phyloP scores from a whole-genome alignment of 2,888 invertebrate genomes.

The Cecidostiba fungosa region DNA sequence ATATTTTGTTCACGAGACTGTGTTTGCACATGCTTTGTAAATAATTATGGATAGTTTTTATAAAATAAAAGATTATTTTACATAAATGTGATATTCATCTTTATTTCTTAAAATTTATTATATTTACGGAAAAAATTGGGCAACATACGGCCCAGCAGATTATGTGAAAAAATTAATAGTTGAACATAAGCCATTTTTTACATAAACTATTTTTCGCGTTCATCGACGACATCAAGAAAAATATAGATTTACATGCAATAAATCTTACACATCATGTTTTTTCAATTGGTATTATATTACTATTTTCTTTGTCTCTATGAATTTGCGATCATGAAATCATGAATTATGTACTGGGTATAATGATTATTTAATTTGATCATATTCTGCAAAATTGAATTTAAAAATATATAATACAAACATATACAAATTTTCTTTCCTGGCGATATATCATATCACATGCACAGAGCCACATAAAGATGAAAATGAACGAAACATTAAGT shows the following conservation, averaged over 20 bases:
- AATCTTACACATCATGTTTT: no score
- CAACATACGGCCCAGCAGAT: no score
- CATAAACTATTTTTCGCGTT: no score
- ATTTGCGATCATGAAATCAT: no score
- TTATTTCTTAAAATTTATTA: neutral
- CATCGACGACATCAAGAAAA: no score
- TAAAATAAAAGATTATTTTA: neutral
- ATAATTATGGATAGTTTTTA: constrained; percentile 27
- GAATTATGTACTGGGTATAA: no score
- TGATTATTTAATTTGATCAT: neutral
- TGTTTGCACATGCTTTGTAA: constrained; percentile 3
- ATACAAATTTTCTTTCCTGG: neutral
- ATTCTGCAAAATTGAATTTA: neutral
- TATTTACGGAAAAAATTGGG: no score
- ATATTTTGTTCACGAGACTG: neutral
- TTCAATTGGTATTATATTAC: no score
- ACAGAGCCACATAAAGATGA: neutral
- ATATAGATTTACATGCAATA: no score
- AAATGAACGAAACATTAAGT: neutral
- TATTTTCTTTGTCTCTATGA: no score
- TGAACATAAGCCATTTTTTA: no score
- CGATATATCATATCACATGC: neutral
- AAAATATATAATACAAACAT: neutral
- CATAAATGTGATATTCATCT: neutral
- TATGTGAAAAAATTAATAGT: no score